Evolutionary conservation across 2,888 invertebrate genomes (phyloP), one percentile per base, ranked within the genome.

Genomic region (Orthosia gracilis): DNA sequence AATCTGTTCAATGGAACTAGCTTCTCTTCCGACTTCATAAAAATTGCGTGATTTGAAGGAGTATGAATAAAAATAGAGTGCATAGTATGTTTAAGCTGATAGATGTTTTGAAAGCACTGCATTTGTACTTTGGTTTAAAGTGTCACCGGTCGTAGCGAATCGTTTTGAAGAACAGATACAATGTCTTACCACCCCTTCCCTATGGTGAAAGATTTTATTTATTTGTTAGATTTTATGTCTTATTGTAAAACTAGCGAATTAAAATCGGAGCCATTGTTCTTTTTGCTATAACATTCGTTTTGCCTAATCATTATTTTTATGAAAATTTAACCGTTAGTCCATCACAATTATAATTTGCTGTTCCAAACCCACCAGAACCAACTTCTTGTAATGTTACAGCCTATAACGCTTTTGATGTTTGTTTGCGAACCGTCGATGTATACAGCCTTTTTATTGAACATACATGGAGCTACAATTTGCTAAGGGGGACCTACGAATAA

Each of bases 1-100:
- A 87, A 87, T 87, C 79, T 78, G 81, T 85, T 85, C 76, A 76
- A 81, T 84, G 58, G 69, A 78, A 69, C 77, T 64, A 47, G 49
- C 69, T 81, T 79, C 84, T 78, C 73, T 74, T 80, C 45, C 26
- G 45, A 47, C 62, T 55, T 69, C 68, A 84, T 81, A 80, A 69
- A 78, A 26, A 76, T 85, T 66, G 58, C 45, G 52, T 67, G 58
- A 52, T 55, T 52, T 31, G n/a, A 47, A 9, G 0, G 26, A 55
- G 78, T 78, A 73, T 82, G 68, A 62, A 77, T 69, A 80, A 54
- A 2, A 50, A 49, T 64, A 57, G 74, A 73, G 55, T 18, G 50
- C 64, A 40, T 17, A 7, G 31, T 0, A 7, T 7, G 0, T 31
- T 55, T 57, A 65, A 31, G 21, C 3, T 11, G 50, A 62, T 7